phyloP scores from a whole-genome alignment of 2,113 vertebrate genomes.

The Perca fluviatilis region DNA sequence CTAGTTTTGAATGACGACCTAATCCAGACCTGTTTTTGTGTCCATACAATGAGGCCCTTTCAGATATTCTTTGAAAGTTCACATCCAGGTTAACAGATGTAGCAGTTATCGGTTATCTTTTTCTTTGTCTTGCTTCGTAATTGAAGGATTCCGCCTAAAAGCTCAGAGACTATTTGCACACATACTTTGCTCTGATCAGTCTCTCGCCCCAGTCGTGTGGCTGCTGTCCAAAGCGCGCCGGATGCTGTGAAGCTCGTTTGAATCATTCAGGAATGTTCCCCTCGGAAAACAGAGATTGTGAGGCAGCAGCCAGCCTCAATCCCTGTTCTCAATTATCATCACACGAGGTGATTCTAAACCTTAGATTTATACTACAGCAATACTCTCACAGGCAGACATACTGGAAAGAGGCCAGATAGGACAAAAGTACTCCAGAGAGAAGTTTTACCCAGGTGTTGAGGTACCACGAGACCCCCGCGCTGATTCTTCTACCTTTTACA shows the following conservation, averaged over 20 bases:
- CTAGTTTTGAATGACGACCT: conserved; percentile 43
- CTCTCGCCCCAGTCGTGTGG: conserved; percentile 54
- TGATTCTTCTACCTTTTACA: conserved; percentile 61
- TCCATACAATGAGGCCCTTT: conserved; percentile 15
- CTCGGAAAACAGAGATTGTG: conserved; percentile 61
- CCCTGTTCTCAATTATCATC: conserved; percentile 81
- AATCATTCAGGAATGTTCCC: conserved; percentile 75
- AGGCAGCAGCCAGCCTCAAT: conserved; percentile 55
- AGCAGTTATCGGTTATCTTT: conserved; percentile 19
- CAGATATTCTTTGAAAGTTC: conserved; percentile 46
- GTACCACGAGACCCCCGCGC: conserved; percentile 54
- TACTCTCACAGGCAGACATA: conserved; percentile 39
- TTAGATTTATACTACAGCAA: conserved; percentile 67
- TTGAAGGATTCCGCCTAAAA: conserved; percentile 52
- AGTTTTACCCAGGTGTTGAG: conserved; percentile 63
- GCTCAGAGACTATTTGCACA: conserved; percentile 44
- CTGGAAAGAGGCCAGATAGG: conserved; percentile 52
- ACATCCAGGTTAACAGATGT: conserved; percentile 47
- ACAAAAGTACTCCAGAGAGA: conserved; percentile 46
- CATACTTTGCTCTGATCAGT: conserved; percentile 52
- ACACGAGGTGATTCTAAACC: conserved; percentile 57
- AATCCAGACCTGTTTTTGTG: conserved; percentile 42
- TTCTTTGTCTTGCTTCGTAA: conserved; percentile 41
- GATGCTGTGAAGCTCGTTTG: conserved; percentile 69
- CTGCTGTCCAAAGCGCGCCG: conserved; percentile 67